Conservation (phyloP, 2,888 invertebrate species). For the Melieria crassipennis region DNA sequence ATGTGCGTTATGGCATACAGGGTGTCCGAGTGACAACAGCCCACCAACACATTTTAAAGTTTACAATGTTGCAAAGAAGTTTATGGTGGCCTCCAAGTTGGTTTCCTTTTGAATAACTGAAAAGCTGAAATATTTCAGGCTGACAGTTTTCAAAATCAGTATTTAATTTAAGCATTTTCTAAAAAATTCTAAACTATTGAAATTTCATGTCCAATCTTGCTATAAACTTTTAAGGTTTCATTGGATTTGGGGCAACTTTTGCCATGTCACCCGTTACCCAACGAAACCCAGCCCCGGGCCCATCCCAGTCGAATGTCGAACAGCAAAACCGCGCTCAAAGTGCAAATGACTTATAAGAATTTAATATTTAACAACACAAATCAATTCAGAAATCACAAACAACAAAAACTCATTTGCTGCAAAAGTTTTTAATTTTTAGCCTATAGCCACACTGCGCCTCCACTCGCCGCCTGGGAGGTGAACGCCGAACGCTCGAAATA, state of each 20-base stretch:
- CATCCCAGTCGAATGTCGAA: conserved; percentile 10
- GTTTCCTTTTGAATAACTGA: not conserved
- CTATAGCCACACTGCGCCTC: too few species aligned
- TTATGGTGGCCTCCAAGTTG: not conserved
- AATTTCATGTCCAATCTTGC: not conserved
- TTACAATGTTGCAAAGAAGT: not conserved
- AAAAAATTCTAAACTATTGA: too few species aligned
- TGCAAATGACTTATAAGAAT: conserved; percentile 62
- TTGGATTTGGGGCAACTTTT: not conserved
- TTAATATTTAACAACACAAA: conserved; percentile 62
- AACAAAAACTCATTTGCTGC: conserved; percentile 20
- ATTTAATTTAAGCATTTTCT: too few species aligned
- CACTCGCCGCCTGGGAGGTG: too few species aligned
- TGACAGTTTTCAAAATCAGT: too few species aligned
- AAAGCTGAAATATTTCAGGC: too few species aligned
- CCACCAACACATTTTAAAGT: not conserved
- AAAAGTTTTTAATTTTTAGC: not conserved
- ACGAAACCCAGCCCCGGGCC: conserved; percentile 12
- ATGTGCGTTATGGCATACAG: conserved; percentile 45
- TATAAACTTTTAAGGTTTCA: too few species aligned
- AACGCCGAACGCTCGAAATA: too few species aligned
- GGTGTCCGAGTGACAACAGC: conserved; percentile 18
- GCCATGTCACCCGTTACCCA: conserved; percentile 17
- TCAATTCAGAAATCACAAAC: conserved; percentile 58
- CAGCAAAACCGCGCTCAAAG: conserved; percentile 40